Percentiles rank a stretch among this genome's conserved stretches.
Evolutionary conservation across 1,140 invertebrate genomes (phyloP).

Genomic region (Procambarus virginalis): DNA sequence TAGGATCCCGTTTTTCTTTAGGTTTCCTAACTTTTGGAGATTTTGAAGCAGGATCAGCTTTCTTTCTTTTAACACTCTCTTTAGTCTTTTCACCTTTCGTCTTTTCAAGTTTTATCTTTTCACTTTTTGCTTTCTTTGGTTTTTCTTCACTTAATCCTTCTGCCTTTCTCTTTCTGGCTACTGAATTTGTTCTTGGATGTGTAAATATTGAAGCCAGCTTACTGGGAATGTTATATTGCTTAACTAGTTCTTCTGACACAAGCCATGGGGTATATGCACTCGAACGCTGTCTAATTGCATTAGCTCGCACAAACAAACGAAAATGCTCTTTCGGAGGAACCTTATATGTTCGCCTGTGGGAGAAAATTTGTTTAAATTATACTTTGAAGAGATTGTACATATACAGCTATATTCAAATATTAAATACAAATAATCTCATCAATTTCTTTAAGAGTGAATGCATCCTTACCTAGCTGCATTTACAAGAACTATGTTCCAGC

Average conservation of each 20-base stretch:
- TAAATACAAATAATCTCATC: neutral
- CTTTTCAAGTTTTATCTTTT: constrained; percentile 19
- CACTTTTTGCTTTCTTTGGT: constrained; percentile 18
- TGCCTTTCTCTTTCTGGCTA: constrained; percentile 31
- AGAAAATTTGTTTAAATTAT: neutral
- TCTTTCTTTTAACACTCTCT: constrained; percentile 3
- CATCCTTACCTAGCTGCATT: too few species aligned
- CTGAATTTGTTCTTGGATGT: neutral
- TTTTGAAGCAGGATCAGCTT: neutral
- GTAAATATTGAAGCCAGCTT: constrained; percentile 56
- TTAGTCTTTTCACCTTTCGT: constrained; percentile 20
- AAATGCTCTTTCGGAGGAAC: constrained; percentile 60
- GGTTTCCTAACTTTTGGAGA: neutral
- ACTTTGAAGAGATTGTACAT: too few species aligned
- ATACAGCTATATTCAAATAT: neutral
- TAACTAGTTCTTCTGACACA: constrained; percentile 52
- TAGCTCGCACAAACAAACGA: constrained; percentile 55
- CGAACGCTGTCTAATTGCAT: constrained; percentile 49
- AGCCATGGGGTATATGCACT: constrained; percentile 52
- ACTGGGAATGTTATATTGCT: constrained; percentile 47
- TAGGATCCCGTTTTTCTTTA: constrained; percentile 29
- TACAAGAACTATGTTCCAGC: too few species aligned
- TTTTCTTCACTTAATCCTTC: constrained; percentile 27
- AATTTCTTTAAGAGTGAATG: too few species aligned
- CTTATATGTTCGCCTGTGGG: constrained; percentile 52